Base-by-base conservation (phyloP, 1,140 invertebrate species). In the Dinothrombium tinctorium region DNA sequence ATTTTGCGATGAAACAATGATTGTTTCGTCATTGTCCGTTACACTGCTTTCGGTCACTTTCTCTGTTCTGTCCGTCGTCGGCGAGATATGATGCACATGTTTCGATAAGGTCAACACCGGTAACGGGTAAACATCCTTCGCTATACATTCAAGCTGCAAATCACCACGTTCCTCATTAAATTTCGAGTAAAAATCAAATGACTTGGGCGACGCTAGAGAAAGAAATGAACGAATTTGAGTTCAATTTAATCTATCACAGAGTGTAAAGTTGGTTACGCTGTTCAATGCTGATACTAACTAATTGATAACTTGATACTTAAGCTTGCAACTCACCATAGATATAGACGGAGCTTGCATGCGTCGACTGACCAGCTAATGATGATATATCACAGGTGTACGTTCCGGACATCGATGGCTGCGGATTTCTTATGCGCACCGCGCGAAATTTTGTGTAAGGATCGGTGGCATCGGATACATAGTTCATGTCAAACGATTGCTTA, bases 301-400 rank as follows among this genome's bases (percentile, higher is more conserved):
- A 21, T 20, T 8, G 11, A 40, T 9, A 15, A 32, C 17, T 15
- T 40, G 4, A 17, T 8, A 25, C 8, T n/a, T 20, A 23, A n/a
- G n/a, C n/a, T n/a, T n/a, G n/a, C n/a, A 20, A 43, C 50, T 37
- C 33, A 51, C 50, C 50, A 41, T 51, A 53, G 8, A 53, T 44
- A 12, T 48, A 41, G 43, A 53, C 42, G 7, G 43, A 24, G 21
- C 40, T 42, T 22, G 47, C 41, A 21, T 44, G 36, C 2, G 41
- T 41, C 29, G 50, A 48, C 20, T 53, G 49, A 7, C 45, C 44
- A 3, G 48, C 50, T n/a, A 53, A 40, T 9, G 51, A 53, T 4
- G 46, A 37, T 15, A 53, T 48, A 2, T 45, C 26, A 40, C 51
- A 53, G 8, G 51, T 43, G 29, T 50, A 53, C 17, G 46, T 52